Evolutionary conservation across 2,888 invertebrate genomes (phyloP).

Genomic region (Terebella lapidaria): DNA sequence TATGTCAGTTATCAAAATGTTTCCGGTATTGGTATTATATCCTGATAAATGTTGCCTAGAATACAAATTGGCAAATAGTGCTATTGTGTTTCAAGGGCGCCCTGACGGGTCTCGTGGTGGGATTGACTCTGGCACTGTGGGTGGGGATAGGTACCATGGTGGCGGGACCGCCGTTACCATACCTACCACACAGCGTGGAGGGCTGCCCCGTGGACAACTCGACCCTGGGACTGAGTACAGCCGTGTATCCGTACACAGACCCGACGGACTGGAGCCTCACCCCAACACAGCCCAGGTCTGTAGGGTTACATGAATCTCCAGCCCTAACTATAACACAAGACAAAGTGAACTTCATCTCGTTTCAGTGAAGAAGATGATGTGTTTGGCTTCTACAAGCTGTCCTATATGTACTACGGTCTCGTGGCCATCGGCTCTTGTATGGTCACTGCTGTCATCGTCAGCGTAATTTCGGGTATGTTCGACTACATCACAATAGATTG

Average conservation of each 20-base stretch:
- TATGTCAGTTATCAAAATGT: too few relatives aligned
- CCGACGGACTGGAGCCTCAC: too few relatives aligned
- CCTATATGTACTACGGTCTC: constrained; percentile 22
- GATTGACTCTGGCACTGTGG: not conserved
- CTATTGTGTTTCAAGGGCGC: not conserved
- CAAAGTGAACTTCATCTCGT: not conserved
- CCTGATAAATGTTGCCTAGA: too few relatives aligned
- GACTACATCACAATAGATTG: too few relatives aligned
- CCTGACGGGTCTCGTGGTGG: not conserved
- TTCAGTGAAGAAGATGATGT: constrained; percentile 1
- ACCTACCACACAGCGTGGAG: not conserved
- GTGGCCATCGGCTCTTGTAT: constrained; percentile 10
- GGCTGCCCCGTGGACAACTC: not conserved
- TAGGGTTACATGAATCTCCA: too few relatives aligned
- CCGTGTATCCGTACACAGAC: not conserved
- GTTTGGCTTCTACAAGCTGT: constrained; percentile 19
- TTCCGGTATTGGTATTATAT: too few relatives aligned
- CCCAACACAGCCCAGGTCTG: not conserved
- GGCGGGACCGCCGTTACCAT: not conserved
- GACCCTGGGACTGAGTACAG: not conserved
- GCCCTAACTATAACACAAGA: not conserved
- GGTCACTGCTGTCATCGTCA: not conserved
- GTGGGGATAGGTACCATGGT: not conserved
- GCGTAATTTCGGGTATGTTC: not conserved
- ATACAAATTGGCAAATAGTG: too few relatives aligned